Evolutionary conservation across 2,888 invertebrate genomes (phyloP).

Genomic region (Drosophila acutilabella): DNA sequence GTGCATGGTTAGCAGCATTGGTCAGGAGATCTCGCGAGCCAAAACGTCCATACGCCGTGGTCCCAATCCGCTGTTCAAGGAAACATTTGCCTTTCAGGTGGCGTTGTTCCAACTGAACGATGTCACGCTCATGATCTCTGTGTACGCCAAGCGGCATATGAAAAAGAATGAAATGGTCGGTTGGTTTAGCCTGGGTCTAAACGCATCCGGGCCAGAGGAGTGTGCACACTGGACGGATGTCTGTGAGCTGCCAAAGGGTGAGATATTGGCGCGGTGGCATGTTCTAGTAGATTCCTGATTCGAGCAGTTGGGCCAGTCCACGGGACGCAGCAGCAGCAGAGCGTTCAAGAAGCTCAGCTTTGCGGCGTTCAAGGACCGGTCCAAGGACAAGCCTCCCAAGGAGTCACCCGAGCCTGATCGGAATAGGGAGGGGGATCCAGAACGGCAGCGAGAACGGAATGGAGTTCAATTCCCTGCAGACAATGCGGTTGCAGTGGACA

Average conservation of each 20-base stretch:
- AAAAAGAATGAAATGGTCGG: constrained; percentile 98
- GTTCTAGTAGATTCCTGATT: constrained; percentile 92
- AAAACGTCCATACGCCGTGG: constrained; percentile 96
- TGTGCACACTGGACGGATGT: constrained; percentile 97
- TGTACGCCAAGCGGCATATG: constrained; percentile 96
- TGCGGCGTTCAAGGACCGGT: constrained; percentile 82
- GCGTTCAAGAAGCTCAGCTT: constrained; percentile 80
- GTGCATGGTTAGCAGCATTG: constrained; percentile 95
- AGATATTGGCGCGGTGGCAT: constrained; percentile 97
- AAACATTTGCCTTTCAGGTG: constrained; percentile 98
- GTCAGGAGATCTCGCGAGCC: constrained; percentile 96
- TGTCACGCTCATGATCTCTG: constrained; percentile 96
- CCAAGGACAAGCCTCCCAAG: constrained; percentile 80
- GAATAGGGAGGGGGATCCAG: constrained; percentile 33
- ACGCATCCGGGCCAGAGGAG: constrained; percentile 96
- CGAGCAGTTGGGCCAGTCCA: constrained; percentile 85
- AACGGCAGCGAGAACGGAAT: constrained; percentile 28
- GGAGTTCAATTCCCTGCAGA: constrained; percentile 57
- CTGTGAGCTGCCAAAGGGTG: constrained; percentile 93
- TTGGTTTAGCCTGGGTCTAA: constrained; percentile 97
- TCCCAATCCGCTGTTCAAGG: constrained; percentile 97
- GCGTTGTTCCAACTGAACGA: constrained; percentile 97
- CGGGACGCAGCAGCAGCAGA: constrained; percentile 82
- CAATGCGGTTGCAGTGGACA: constrained; percentile 84
- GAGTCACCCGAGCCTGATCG: constrained; percentile 33